Percentiles rank a stretch among this genome's conserved stretches.
These are phyloP conservation scores for Bathynomus jamesi DNA, from an alignment of 1,140 invertebrate species.

Conservation along the genomic window DNA sequence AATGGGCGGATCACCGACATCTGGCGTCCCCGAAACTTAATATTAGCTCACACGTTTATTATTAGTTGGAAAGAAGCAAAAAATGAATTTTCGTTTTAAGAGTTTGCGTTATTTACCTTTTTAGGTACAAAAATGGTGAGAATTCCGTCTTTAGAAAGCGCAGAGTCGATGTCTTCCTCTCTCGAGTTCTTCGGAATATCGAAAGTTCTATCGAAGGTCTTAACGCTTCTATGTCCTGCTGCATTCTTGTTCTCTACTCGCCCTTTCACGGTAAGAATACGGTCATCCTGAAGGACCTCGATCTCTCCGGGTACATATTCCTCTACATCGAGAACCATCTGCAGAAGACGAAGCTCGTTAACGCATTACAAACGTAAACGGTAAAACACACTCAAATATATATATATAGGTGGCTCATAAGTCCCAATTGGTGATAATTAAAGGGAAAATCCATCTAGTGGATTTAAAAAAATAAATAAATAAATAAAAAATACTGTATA, in stretches of 20 bases:
- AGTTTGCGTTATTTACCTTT: slow-evolving; percentile 18
- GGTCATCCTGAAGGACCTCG: slow-evolving; percentile 35
- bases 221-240: slow-evolving; percentile 15
- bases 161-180: slow-evolving; percentile 36
- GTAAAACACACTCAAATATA: no score
- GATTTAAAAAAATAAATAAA: no score
- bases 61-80: not conserved
- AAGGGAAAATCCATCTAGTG: no score
- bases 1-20: no score
- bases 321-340: slow-evolving; percentile 36
- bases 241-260: slow-evolving; percentile 14
- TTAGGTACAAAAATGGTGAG: slow-evolving; percentile 34
- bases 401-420: no score
- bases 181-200: slow-evolving; percentile 31
- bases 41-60: no score
- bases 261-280: slow-evolving; percentile 22
- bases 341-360: not conserved
- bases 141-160: slow-evolving; percentile 33
- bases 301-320: slow-evolving; percentile 34
- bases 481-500: no score
- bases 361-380: no score
- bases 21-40: no score
- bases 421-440: no score
- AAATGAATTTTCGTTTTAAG: not conserved
- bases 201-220: slow-evolving; percentile 32